These are phyloP conservation scores for Pangasius sanitwongsei DNA, from an alignment of 2,797 vertebrate species.

Conservation along the genomic window DNA sequence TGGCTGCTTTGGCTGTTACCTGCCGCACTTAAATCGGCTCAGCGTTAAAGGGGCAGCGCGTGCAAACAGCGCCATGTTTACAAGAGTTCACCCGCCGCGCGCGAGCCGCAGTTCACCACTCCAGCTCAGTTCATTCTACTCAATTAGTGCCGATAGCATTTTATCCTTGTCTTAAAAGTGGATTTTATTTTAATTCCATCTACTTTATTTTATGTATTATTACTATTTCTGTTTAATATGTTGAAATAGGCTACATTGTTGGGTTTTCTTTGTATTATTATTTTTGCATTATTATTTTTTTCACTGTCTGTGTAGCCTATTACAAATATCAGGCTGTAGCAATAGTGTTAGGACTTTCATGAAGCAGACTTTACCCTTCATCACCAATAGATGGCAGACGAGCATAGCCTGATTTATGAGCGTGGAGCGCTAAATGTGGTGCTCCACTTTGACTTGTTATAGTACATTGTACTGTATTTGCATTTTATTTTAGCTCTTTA, in stretches of 20 bases:
- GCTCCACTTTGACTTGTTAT: constrained; percentile 13
- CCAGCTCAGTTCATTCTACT: background rate
- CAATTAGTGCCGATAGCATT: background rate
- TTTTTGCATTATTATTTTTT: no score
- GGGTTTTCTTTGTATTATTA: background rate
- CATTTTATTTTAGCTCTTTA: background rate
- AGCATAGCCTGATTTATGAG: constrained; percentile 19
- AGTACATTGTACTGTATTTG: background rate
- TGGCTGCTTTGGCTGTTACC: constrained; percentile 58
- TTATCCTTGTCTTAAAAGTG: background rate
- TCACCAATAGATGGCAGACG: constrained; percentile 72
- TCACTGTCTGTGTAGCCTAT: background rate
- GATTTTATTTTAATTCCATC: background rate
- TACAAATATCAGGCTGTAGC: background rate
- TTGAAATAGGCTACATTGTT: background rate
- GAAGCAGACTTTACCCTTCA: constrained; percentile 49
- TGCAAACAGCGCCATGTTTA: background rate
- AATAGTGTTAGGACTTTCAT: background rate
- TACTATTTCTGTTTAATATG: background rate
- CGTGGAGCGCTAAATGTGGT: background rate
- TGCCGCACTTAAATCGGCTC: constrained; percentile 66
- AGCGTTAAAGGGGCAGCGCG: constrained; percentile 73
- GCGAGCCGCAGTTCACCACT: background rate
- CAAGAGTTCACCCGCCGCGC: background rate
- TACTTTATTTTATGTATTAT: background rate